phyloP scores from a whole-genome alignment of 2,113 vertebrate genomes.

The Athene cunicularia region DNA sequence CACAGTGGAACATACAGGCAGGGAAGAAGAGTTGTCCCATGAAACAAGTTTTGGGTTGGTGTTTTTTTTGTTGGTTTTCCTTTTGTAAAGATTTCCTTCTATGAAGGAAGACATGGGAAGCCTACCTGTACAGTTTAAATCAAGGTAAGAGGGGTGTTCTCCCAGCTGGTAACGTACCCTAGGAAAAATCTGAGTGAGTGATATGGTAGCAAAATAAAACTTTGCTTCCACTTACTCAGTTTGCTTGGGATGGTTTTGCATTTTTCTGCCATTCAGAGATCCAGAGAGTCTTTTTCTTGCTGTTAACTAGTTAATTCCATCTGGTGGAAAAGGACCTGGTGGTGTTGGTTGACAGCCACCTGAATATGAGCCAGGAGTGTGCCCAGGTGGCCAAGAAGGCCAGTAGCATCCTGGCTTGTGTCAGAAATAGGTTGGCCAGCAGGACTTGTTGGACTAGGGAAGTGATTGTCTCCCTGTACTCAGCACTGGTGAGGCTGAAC shows the following conservation, averaged over 20 bases:
- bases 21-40: not conserved
- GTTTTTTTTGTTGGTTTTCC: not conserved
- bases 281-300: not conserved
- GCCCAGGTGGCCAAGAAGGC: not conserved
- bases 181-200: not conserved
- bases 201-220: not conserved
- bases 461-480: not conserved
- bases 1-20: not conserved
- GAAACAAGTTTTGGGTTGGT: not conserved
- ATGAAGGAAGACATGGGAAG: not conserved
- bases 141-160: not conserved
- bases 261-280: not conserved
- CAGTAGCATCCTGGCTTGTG: not conserved
- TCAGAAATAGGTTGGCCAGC: not conserved
- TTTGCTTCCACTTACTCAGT: not conserved
- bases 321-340: not conserved
- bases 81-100: not conserved
- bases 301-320: not conserved
- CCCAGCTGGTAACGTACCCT: not conserved
- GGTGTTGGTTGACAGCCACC: fast-evolving
- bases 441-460: not conserved
- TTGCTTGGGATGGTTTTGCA: not conserved
- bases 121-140: not conserved
- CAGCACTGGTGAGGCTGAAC: fast-evolving
- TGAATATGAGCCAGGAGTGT: not conserved